Evolutionary conservation across 2,797 vertebrate genomes (phyloP).

Genomic region (Erpetoichthys calabaricus): DNA sequence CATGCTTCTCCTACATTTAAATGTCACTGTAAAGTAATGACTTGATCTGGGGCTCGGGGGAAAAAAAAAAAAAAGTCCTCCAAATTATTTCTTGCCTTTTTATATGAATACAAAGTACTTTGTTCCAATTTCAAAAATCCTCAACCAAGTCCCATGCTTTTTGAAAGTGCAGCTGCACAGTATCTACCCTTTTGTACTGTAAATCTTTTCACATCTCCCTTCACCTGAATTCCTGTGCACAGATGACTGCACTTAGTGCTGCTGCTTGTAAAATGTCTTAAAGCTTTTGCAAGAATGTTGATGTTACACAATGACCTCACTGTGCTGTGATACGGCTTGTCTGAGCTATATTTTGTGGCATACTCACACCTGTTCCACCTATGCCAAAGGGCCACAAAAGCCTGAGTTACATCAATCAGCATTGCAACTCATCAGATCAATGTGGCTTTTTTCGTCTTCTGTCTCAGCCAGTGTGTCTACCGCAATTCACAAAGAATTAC

Average conservation of each 20-base stretch:
- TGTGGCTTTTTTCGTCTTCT: slow-evolving; percentile 16
- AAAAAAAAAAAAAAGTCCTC: no score
- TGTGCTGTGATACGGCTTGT: slow-evolving; percentile 52
- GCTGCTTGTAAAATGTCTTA: slow-evolving; percentile 42
- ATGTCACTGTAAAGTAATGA: no score
- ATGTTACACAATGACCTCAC: slow-evolving; percentile 64
- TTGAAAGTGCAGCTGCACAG: slow-evolving; percentile 26
- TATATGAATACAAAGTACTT: no score
- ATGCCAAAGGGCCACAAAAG: slow-evolving; percentile 58
- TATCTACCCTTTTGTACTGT: slow-evolving; percentile 34
- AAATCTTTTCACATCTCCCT: slow-evolving; percentile 41
- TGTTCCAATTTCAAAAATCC: no score
- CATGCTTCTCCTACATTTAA: no score
- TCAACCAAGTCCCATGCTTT: no score
- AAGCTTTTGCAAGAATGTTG: slow-evolving; percentile 50
- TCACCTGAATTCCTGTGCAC: slow-evolving; percentile 41
- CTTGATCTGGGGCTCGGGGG: no score
- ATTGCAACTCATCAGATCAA: slow-evolving; percentile 35
- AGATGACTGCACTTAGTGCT: slow-evolving; percentile 38
- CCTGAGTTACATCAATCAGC: slow-evolving; percentile 56
- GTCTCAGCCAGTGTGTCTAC: slow-evolving; percentile 18
- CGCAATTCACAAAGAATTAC: slow-evolving; percentile 13
- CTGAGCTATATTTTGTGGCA: slow-evolving; percentile 56
- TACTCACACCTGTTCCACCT: slow-evolving; percentile 68
- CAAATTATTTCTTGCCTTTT: no score